Evolutionary conservation across 2,113 vertebrate species (phyloP).

Genomic region (Hucho hucho): DNA sequence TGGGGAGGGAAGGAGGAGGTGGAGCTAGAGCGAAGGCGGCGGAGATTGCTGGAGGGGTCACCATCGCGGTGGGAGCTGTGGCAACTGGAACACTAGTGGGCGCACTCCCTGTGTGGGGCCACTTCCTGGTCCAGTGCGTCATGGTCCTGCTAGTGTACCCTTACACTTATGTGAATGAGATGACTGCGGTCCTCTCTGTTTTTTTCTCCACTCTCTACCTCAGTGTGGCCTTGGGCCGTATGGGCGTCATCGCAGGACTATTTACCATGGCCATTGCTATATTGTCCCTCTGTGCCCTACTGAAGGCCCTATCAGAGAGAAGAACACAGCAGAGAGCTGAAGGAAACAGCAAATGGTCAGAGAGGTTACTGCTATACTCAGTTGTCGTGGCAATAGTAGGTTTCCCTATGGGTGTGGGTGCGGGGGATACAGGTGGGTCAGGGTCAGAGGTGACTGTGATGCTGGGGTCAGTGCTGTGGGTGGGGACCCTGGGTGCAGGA

Average conservation of each 20-base stretch:
- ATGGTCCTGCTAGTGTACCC: constrained; percentile 49
- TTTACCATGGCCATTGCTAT: constrained; percentile 37
- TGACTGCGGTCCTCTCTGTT: constrained; percentile 55
- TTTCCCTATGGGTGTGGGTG: constrained; percentile 48
- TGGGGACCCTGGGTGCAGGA: constrained; percentile 49
- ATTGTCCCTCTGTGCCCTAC: constrained; percentile 31
- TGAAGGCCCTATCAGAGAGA: constrained; percentile 33
- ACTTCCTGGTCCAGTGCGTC: constrained; percentile 31
- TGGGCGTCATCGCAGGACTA: constrained; percentile 46
- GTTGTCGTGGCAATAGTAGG: constrained; percentile 53
- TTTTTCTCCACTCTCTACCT: constrained; percentile 57
- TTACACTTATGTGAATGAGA: constrained; percentile 50
- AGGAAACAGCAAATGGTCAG: constrained; percentile 29
- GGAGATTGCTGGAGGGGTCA: constrained; percentile 36
- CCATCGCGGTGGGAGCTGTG: constrained; percentile 43
- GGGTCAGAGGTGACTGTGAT: constrained; percentile 41
- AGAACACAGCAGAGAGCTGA: constrained; percentile 2
- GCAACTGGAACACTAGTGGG: constrained; percentile 34
- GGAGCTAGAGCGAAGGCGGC: constrained; percentile 13
- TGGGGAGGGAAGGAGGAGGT: constrained; percentile 9
- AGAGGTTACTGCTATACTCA: constrained; percentile 57
- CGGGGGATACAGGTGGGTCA: neutral
- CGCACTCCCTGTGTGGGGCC: constrained; percentile 44
- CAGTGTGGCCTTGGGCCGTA: constrained; percentile 42
- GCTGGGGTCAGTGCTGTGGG: constrained; percentile 59